These are phyloP conservation scores for Polydrusus cervinus DNA, from an alignment of 2,888 invertebrate species.

Conservation along the genomic window DNA sequence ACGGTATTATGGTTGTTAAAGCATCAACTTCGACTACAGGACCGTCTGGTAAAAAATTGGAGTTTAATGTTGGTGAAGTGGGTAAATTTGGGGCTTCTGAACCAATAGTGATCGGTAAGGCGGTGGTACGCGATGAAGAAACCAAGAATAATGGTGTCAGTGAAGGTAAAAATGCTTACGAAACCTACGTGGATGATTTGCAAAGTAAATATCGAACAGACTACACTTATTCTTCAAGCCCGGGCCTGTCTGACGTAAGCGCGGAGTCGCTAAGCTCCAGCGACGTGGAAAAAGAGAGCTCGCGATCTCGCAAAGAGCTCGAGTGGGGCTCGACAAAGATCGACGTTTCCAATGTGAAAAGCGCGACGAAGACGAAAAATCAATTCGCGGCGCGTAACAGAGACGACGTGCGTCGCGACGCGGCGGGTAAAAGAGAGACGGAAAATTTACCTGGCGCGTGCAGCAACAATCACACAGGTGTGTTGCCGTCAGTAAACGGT, in stretches of 20 bases:
- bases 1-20: not conserved
- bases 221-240: slow-evolving; percentile 64
- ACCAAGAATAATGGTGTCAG: not conserved
- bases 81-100: not conserved
- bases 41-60: not conserved
- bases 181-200: slow-evolving; percentile 19
- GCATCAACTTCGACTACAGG: not conserved
- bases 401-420: slow-evolving; percentile 14
- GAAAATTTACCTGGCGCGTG: slow-evolving; percentile 33
- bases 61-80: no score
- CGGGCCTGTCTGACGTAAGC: slow-evolving; percentile 67
- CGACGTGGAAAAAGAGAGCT: slow-evolving; percentile 61
- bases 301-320: slow-evolving; percentile 48
- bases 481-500: slow-evolving; percentile 56
- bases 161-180: slow-evolving; percentile 24
- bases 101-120: not conserved
- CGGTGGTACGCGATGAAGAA: not conserved
- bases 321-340: slow-evolving; percentile 42
- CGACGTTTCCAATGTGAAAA: slow-evolving; percentile 21
- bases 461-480: slow-evolving; percentile 41
- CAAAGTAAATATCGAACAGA: slow-evolving; percentile 35
- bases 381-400: slow-evolving; percentile 1
- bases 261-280: slow-evolving; percentile 68
- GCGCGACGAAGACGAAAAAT: slow-evolving; percentile 22
- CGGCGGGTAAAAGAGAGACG: slow-evolving; percentile 20